Evolutionary conservation across 37 sponge, comb jelly and placozoan species (phyloP), one percentile per base, ranked within the genome.

Genomic region (Beroe forskalii): DNA sequence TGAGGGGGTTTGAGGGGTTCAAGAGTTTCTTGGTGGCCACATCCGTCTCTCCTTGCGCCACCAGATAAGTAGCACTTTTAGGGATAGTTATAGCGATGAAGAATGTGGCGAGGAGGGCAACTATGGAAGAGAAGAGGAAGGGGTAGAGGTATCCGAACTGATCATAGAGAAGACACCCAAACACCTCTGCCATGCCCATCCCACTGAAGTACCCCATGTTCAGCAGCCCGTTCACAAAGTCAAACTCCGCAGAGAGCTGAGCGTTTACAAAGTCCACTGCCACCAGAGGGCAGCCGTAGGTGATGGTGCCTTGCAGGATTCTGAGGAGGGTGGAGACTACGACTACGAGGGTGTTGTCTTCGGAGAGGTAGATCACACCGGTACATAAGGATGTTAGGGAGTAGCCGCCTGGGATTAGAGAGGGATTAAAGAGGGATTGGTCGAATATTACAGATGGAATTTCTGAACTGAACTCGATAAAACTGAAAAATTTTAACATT

Each of bases 81-180:
- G 86, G 86, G 28, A 80, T 80, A 25, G 42, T 0, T 6, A 27
- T 4, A 1, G 42, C 0, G 2, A 80, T 44, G n/a, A 80, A 1
- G 86, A 40, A 38, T 25, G 40, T 37, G 28, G 86, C 22, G 1
- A 80, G 44, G 27, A 80, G 17, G 30, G 55, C 44, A 4, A 27
- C 25, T 9, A 2, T 38, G 12, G 55, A 22, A 25, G 55, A 4
- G 55, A 80, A 80, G 17, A 80, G 9, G 30, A 42, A 80, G n/a
- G 86, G 40, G 4, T 12, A 1, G 3, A 38, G 19, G 55, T 80
- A 80, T 2, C 86, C 86, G 30, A 42, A 25, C 1, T 41, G 1
- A 43, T 80, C 86, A 24, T 80, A 80, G 48, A 80, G 55, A 1
- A 80, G 20, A 38, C 86, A 80, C 12, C 86, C 86, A 1, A 80